Base-by-base conservation (phyloP, 1,140 invertebrate species). In the Euura saliciscinereae region DNA sequence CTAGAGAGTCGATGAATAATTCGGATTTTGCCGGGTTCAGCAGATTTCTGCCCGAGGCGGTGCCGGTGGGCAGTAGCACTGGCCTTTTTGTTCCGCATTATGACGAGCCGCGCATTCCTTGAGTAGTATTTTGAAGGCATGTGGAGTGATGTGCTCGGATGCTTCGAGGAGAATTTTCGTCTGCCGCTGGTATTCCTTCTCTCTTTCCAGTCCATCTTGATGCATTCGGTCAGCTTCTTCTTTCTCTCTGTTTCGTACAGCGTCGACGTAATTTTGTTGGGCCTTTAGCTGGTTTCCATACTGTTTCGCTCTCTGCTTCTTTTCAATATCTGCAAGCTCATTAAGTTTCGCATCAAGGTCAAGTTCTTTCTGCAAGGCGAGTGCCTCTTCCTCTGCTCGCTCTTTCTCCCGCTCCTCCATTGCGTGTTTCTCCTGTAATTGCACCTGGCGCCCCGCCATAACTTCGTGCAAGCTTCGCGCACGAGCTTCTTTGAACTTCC, bases 81-180 rank as follows among this genome's bases (percentile, higher is more conserved):
- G 74, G 44, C 68, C 74, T 70, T 75, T 74, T 42, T 74, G 74
- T 70, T 80, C 76, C 28, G 74, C 71, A 10, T 75, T 72, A 11
- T 73, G 43, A 66, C 79, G 45, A 67, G 73, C 73, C 6, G 65
- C 73, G 74, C 71, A 76, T 46, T 79, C 73, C 59, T 73, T 78
- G 43, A 82, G 45, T 51, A 79, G 65, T 10, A 72, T 66, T 70
- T 80, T 79, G 69, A 80, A 80, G 46, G 80, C 78, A 72, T 80
- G 78, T 10, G 78, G 77, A 28, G 65, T 70, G 44, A 79, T 70
- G 46, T 70, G 74, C 65, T 79, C 77, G 28, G 80, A 78, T 74
- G 78, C 77, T 6, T 72, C 68, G 71, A 80, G 65, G n/a, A 80
- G 51, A 66, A 78, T 73, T 3, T 78, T 74, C 6, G 73, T 75